Percentiles rank a stretch among this genome's conserved stretches.
Conservation (phyloP, 2,797 vertebrate species). For the Brachymystax lenok region DNA sequence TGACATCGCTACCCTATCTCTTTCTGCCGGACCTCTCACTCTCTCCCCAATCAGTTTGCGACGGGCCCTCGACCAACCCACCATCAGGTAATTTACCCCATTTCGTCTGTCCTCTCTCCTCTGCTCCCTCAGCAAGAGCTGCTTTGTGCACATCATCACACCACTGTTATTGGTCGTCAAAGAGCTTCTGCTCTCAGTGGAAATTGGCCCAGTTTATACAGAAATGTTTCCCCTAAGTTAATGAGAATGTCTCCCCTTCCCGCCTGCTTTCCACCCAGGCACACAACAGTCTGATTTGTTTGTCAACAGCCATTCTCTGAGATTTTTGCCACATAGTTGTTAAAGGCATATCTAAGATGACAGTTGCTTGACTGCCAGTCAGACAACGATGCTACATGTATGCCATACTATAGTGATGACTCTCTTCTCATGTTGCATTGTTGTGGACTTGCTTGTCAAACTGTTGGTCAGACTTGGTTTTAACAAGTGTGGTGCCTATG, state of each 20-base stretch:
- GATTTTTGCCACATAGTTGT: neutral
- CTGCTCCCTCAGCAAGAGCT: neutral
- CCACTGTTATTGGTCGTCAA: neutral
- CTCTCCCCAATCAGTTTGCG: conserved; percentile 88
- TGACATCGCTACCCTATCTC: conserved; percentile 27
- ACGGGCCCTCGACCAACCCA: conserved; percentile 97
- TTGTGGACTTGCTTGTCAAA: neutral
- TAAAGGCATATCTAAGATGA: neutral
- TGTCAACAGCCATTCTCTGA: neutral
- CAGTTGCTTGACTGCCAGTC: neutral
- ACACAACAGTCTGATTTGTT: neutral
- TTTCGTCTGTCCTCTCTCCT: neutral
- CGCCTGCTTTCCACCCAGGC: neutral
- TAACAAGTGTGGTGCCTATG: neutral
- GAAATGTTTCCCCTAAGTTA: neutral
- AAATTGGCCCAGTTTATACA: neutral
- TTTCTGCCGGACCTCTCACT: conserved; percentile 50
- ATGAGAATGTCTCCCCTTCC: neutral
- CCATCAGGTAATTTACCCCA: conserved; percentile 88
- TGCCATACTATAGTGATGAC: neutral
- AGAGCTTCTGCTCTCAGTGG: neutral
- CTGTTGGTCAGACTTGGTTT: neutral
- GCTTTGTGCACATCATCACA: neutral
- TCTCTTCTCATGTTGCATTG: neutral
- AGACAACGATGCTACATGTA: neutral